Evolutionary conservation across 2,113 vertebrate species (phyloP), one percentile per base, ranked within the genome.

Genomic region (Hypocryptadius cinnamomeus): DNA sequence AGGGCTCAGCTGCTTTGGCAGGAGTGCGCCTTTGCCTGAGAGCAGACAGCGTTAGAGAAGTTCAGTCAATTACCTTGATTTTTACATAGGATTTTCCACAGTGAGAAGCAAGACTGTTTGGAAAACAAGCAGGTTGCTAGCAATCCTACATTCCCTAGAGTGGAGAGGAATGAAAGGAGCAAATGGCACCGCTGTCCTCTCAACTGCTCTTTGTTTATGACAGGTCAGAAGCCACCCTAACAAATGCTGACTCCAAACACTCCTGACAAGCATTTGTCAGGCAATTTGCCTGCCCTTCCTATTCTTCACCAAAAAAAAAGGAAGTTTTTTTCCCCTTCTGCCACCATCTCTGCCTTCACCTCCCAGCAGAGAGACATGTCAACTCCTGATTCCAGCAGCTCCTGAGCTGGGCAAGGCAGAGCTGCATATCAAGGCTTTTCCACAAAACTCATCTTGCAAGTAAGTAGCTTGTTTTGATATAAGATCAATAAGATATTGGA

Each of bases 1-100:
- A 39, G 51, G 25, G 33, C 57, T 64, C 70, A 42, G 56, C 42
- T 69, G 37, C 71, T 69, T 73, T 61, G 83, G 79, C 63, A 70
- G 68, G 47, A 60, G 45, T 3, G 13, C 21, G 25, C 42, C 44
- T 56, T 51, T 30, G 16, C 57, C 65, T 57, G n/a, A 65, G 40
- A 84, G 39, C 54, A 54, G 71, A 20, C 8, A 39, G 51, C 2
- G 0, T 28, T 71, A 1, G 0, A 84, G 16, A 25, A 39, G 15
- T 40, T 91, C 66, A 51, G 51, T n/a, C 16, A 4, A 28, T 53
- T 70, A 89, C 59, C 48, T 94, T 87, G 50, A 25, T 65, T 85
- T 87, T 89, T 77, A 70, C 57, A 47, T 24, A 33, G 48, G 28
- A 48, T 87, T 87, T 89, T 95, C 73, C 61, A 82, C 42, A 45